Evolutionary conservation across 2,113 vertebrate species (phyloP).

Genomic region (Brienomyrus longianalis): DNA sequence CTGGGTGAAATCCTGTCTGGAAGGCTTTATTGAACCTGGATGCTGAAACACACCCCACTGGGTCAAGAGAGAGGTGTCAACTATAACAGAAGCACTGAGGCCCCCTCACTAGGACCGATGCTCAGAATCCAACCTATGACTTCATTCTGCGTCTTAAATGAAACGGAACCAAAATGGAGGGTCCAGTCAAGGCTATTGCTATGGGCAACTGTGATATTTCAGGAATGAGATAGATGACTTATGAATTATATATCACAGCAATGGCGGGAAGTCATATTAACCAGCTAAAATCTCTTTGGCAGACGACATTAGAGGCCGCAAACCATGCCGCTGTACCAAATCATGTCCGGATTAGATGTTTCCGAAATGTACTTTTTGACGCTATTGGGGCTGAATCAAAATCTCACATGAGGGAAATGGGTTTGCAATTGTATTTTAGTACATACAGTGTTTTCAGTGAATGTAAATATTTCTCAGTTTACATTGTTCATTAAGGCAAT

Average conservation of each 20-base stretch:
- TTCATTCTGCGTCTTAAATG: not conserved
- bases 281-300: slow-evolving; percentile 10
- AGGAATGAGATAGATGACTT: slow-evolving; percentile 37
- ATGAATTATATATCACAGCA: slow-evolving; percentile 38
- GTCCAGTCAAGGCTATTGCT: slow-evolving; percentile 15
- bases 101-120: not conserved
- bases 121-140: not conserved
- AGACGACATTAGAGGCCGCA: not conserved
- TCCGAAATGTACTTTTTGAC: not conserved
- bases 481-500: not conserved
- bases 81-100: not conserved
- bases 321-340: not conserved
- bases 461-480: not conserved
- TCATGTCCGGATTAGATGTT: not conserved
- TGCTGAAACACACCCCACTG: not conserved
- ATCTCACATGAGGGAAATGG: not conserved
- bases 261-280: slow-evolving; percentile 17
- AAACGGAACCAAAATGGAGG: not conserved
- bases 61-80: not conserved
- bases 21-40: not conserved
- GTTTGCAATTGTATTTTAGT: not conserved
- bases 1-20: not conserved
- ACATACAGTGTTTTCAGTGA: not conserved
- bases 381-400: not conserved
- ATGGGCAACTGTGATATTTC: slow-evolving; percentile 34